Conservation (phyloP, 2,888 invertebrate species). For the Lypha dubia region DNA sequence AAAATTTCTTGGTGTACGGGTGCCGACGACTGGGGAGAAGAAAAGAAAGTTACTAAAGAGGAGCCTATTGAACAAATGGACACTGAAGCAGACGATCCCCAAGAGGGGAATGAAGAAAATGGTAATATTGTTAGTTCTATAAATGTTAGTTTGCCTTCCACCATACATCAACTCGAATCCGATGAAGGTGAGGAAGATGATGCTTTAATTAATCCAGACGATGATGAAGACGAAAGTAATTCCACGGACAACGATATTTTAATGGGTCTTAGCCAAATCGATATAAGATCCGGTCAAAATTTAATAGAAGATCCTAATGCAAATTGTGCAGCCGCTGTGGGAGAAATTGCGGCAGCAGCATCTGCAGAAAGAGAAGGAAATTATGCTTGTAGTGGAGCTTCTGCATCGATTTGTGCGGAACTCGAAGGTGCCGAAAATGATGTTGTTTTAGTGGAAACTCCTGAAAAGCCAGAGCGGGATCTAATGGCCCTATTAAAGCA, state of each 20-base stretch:
- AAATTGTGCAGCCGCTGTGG: constrained; percentile 81
- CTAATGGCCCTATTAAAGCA: constrained; percentile 88
- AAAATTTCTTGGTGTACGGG: constrained; percentile 89
- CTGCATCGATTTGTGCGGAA: constrained; percentile 88
- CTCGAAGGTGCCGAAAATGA: constrained; percentile 93
- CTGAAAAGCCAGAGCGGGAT: constrained; percentile 88
- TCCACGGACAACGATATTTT: constrained; percentile 86
- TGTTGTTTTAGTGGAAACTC: constrained; percentile 90
- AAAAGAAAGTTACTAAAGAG: constrained; percentile 72
- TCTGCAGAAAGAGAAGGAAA: constrained; percentile 66
- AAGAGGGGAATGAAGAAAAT: constrained; percentile 87
- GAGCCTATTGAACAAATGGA: constrained; percentile 77
- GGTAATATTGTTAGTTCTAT: constrained; percentile 86
- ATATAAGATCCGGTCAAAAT: constrained; percentile 82
- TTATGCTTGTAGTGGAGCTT: constrained; percentile 74
- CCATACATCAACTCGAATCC: constrained; percentile 40
- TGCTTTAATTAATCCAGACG: constrained; percentile 73
- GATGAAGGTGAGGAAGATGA: constrained; percentile 59
- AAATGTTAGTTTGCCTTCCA: constrained; percentile 75
- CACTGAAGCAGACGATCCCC: constrained; percentile 81
- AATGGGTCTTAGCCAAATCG: constrained; percentile 85
- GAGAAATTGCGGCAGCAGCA: constrained; percentile 76
- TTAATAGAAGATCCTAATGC: constrained; percentile 84
- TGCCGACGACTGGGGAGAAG: constrained; percentile 89
- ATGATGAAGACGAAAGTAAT: constrained; percentile 86